Evolutionary conservation across 2,797 vertebrate species (phyloP).

Genomic region (Rhinophrynus dorsalis): DNA sequence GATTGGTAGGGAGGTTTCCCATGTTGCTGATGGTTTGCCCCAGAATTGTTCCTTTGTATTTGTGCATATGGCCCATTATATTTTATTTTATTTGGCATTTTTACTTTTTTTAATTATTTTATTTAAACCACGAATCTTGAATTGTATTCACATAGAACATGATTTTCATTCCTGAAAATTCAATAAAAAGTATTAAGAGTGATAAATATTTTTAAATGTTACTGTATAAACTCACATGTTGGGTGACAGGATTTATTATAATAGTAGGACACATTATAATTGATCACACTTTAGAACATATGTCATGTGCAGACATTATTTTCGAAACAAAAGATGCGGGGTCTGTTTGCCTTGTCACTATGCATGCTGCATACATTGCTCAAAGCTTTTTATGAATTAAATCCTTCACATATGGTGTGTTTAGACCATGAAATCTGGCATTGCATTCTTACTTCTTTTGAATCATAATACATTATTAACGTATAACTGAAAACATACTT

Average conservation of each 20-base stretch:
- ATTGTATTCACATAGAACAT: too few species aligned
- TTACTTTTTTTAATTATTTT: too few species aligned
- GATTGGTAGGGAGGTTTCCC: too few species aligned
- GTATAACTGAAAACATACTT: constrained; percentile 60
- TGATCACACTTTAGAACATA: constrained; percentile 36
- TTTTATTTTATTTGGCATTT: too few species aligned
- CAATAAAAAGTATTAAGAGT: too few species aligned
- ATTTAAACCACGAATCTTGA: too few species aligned
- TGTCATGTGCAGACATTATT: constrained; percentile 30
- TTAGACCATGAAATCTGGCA: constrained; percentile 61
- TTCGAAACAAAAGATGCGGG: constrained; percentile 19
- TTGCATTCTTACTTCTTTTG: constrained; percentile 58
- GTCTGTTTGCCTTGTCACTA: constrained; percentile 43
- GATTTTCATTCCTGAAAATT: too few species aligned
- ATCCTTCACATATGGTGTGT: constrained; percentile 60
- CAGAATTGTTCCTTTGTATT: too few species aligned
- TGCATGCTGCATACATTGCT: constrained; percentile 52
- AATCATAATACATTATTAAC: constrained; percentile 62
- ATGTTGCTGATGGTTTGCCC: too few species aligned
- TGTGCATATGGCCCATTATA: too few species aligned
- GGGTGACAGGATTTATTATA: neutral
- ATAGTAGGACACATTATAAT: constrained; percentile 21
- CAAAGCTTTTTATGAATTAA: constrained; percentile 52
- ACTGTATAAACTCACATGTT: too few species aligned
- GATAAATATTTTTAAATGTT: too few species aligned